Base-by-base conservation (phyloP, 2,888 invertebrate genomes). In the Dolichopus griseipennis region DNA sequence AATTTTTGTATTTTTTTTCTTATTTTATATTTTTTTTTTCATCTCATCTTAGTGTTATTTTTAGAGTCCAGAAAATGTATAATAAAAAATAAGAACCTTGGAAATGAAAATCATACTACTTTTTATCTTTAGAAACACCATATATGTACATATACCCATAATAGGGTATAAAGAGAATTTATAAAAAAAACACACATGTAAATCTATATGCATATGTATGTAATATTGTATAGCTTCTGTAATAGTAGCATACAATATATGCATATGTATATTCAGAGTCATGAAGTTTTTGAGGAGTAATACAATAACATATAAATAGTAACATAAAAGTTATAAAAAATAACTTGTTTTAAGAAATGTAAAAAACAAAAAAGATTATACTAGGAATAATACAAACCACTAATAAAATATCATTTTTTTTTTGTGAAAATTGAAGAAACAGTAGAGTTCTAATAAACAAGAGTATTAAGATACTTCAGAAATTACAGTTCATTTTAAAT, bases 291-390 rank as follows among this genome's bases (percentile, higher is more conserved):
- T 52, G 15, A 6, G 6, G 15, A 52, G 18, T 52, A 18, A 15
- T 52, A 52, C 18, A 52, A 52, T 12, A 18, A n/a, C 15, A n/a
- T 52, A n/a, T 52, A 52, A 52, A 27, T 52, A 52, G 52, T 52
- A 52, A 52, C 52, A 15, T 52, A 52, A 52, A 52, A 52, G 52
- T 52, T 52, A 52, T 52, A 52, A 52, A 52, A 52, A n/a, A 12
- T 52, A 52, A 18, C 52, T 52, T 52, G 15, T 18, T 52, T 52
- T 37, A 37, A 12, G 12, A 37, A 37, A 37, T 34, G 9, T 7
- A 10, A 37, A 37, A 2, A 37, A 8, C 37, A 37, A 37, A 37
- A 37, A 37, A 37, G 8, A 7, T 37, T 37, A 37, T 10, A 37
- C 37, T 10, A 12, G 37, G 37, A 37, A 37, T 27, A 27, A 27